A percentile compares a stretch with the other conserved stretches of the same genome.
Conservation (phyloP, 2,113 vertebrate species). For the Perca schrenkii region DNA sequence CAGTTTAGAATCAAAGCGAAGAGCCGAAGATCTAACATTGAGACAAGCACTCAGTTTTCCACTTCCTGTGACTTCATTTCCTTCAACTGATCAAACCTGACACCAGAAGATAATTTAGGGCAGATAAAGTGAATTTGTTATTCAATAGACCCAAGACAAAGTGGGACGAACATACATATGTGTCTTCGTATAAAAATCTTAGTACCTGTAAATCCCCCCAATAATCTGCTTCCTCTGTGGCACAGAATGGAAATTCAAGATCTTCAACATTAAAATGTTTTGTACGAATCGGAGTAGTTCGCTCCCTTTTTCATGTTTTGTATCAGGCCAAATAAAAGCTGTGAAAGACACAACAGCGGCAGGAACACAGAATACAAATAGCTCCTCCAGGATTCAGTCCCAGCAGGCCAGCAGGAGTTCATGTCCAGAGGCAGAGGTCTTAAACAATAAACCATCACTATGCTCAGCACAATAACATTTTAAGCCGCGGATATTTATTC, state of each 20-base stretch:
- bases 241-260: background rate
- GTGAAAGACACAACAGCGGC: slow-evolving; percentile 22
- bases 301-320: background rate
- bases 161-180: background rate
- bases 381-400: slow-evolving; percentile 32
- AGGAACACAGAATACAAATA: slow-evolving; percentile 9
- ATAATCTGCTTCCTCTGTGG: background rate
- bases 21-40: background rate
- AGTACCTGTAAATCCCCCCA: background rate
- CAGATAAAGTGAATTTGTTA: background rate
- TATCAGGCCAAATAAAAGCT: slow-evolving; percentile 25
- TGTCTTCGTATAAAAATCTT: background rate
- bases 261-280: background rate
- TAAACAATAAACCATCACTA: slow-evolving; percentile 51
- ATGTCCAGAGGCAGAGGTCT: slow-evolving; percentile 58
- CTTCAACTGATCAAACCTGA: background rate
- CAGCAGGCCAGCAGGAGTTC: slow-evolving; percentile 44
- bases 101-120: background rate
- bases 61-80: slow-evolving; percentile 2
- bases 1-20: background rate
- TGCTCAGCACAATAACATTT: slow-evolving; percentile 49
- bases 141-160: background rate
- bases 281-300: background rate
- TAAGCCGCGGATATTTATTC: slow-evolving; percentile 61
- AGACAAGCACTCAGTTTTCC: background rate